These are phyloP conservation scores for Anarhynchus alexandrinus DNA, from an alignment of 2,113 vertebrate genomes.

Conservation along the genomic window DNA sequence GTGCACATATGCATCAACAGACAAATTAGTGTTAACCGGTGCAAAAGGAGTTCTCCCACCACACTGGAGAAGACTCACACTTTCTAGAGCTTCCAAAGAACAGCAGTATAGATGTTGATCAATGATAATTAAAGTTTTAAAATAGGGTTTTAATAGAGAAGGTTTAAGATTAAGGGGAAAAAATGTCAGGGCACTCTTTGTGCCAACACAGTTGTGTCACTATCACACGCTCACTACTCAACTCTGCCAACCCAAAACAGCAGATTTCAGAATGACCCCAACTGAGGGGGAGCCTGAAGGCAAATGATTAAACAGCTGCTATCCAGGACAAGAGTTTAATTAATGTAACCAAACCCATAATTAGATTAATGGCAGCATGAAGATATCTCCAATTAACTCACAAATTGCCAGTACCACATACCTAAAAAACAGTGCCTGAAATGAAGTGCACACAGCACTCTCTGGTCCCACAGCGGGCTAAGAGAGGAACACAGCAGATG, in stretches of 20 bases:
- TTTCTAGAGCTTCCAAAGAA: not conserved
- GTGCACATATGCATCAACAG: not conserved
- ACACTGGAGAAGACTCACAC: not conserved
- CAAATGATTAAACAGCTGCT: slow-evolving; percentile 29
- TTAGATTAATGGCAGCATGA: slow-evolving; percentile 46
- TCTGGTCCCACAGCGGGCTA: not conserved
- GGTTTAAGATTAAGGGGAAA: not conserved
- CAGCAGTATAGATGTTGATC: not conserved
- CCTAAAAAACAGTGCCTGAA: not conserved
- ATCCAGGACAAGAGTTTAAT: slow-evolving; percentile 55
- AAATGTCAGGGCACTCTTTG: not conserved
- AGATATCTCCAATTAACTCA: slow-evolving; percentile 57
- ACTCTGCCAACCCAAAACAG: not conserved
- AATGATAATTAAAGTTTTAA: not conserved
- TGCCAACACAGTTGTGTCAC: not conserved
- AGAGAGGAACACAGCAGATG: not conserved
- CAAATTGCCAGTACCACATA: slow-evolving; percentile 21
- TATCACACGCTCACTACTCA: not conserved
- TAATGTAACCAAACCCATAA: slow-evolving; percentile 62
- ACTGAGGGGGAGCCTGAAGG: not conserved
- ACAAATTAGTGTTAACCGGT: not conserved
- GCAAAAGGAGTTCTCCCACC: not conserved
- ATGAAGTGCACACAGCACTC: not conserved
- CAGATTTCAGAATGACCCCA: slow-evolving; percentile 18
- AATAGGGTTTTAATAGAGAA: not conserved